Percentiles rank a stretch among this genome's conserved stretches.
These are phyloP conservation scores for Caenorhabditis auriculariae DNA, from an alignment of 2,888 invertebrate genomes.

Conservation along the genomic window DNA sequence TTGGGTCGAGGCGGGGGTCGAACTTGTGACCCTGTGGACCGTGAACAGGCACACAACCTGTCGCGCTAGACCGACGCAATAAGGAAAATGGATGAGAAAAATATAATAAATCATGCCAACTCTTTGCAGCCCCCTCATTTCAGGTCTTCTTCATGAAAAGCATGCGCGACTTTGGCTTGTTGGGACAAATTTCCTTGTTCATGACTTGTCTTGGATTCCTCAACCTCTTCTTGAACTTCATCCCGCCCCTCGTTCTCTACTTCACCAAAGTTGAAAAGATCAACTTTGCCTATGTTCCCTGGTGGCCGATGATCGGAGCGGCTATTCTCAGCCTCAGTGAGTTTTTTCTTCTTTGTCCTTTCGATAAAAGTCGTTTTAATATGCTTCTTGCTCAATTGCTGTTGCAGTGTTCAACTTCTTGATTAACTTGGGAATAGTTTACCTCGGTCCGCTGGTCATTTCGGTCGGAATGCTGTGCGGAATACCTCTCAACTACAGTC, in stretches of 20 bases:
- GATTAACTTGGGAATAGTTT: conserved; percentile 88
- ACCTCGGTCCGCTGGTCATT: conserved; percentile 91
- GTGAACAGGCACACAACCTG: too few species aligned
- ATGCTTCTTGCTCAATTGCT: neutral
- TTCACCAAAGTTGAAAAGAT: conserved; percentile 83
- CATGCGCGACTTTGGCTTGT: conserved; percentile 87
- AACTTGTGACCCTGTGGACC: too few species aligned
- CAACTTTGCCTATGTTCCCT: conserved; percentile 81
- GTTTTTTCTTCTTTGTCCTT: conserved; percentile 2
- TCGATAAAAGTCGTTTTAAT: neutral
- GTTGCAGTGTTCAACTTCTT: conserved; percentile 83
- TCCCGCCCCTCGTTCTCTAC: conserved; percentile 75
- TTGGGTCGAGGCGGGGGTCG: too few species aligned
- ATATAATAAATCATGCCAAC: too few species aligned
- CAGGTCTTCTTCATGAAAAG: conserved; percentile 92
- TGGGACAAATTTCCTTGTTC: conserved; percentile 88
- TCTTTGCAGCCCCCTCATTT: conserved; percentile 6
- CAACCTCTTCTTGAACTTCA: conserved; percentile 75
- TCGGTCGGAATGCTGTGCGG: conserved; percentile 89
- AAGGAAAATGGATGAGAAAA: too few species aligned
- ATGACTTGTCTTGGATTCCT: conserved; percentile 87
- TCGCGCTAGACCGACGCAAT: too few species aligned
- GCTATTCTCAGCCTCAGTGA: conserved; percentile 69
- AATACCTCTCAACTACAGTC: conserved; percentile 91
- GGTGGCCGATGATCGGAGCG: conserved; percentile 77